Evolutionary conservation across 2,888 invertebrate species (phyloP), one percentile per base, ranked within the genome.

Genomic region (Camponotus fellah): DNA sequence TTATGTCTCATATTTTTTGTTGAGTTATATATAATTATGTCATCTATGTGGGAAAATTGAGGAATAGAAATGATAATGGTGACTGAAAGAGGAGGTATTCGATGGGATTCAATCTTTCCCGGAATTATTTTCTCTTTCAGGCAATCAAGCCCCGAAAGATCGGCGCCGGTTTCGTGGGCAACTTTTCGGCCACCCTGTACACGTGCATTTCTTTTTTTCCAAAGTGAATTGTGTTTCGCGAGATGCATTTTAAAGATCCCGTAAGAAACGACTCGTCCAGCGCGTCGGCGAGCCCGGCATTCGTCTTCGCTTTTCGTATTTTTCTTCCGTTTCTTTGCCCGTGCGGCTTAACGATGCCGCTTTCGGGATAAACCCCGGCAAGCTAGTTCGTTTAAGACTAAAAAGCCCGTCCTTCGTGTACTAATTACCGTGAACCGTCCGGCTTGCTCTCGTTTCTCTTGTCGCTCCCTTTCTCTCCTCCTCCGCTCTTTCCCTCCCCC

Each of bases 391-490:
- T 87, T 89, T 86, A 84, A 88, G 87, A 75, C 85, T 65, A 80
- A 76, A 88, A 83, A 86, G 86, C 86, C 81, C 82, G 82, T 86
- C 87, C 90, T 92, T 92, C 92, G 91, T 92, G 91, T 92, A 92
- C 91, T 92, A 92, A 92, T 92, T 90, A 90, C 91, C 86, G 88
- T 83, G 88, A 88, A 86, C 62, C 58, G 49, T 58, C 76, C 64
- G 32, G 49, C 58, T 37, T 49, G 9, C 81, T 58, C 49, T 53
- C 64, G 69, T 62, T 43, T 43, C 21, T 49, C 34, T 62, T 56
- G 46, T 53, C 58, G n/a, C 65, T 6, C 6, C 17, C 49, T 17
- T 5, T 49, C 49, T 4, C 49, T 17, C 17, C 5, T 6, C 49
- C 49, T 32, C 6, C 12, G 12, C 46, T 46, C 65, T 58, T 26